Evolutionary conservation across 1,140 invertebrate species (phyloP), one percentile per base, ranked within the genome.

Genomic region (Whitmania pigra): DNA sequence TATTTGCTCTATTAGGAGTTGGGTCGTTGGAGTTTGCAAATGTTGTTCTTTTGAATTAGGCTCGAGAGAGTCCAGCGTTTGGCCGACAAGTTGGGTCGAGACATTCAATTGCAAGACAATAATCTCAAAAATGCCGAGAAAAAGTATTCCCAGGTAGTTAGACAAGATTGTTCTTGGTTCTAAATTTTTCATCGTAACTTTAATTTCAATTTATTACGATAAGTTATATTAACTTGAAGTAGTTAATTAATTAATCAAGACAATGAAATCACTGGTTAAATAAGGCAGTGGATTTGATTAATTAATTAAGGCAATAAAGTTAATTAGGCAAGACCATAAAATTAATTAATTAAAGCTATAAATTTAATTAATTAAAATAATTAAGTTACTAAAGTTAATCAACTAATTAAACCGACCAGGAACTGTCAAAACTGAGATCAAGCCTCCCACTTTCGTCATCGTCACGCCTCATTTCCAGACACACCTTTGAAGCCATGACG

Each of bases 31-130:
- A 49, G 43, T 49, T 49, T 15, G 15, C 0, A 49, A 0, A n/a
- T n/a, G 9, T 63, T 11, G 2, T 22, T n/a, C 20, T 63, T 22
- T 25, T 31, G 22, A 63, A 63, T 53, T 75, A 87, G 87, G 76
- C 86, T 95, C 75, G 94, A 97, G 82, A 87, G 92, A 78, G 83
- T 97, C 73, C 92, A 96, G 82, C 87, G 93, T 75, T 82, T 97
- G 69, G 94, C 94, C 18, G 94, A 97, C 80, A 96, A 96, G 82
- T 87, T 97, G 27, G 89, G 92, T 80, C 85, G 90, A 74, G 93
- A 97, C 82, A 90, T 93, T 77, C 93, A 94, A 81, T 87, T 90
- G 77, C 90, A 89, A 43, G 94, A 97, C 78, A 85, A 87, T 67
- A 87, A 89, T 71, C 83, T 98, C 40, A 90, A 92, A 76, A 90